Percentiles rank a stretch among this genome's conserved stretches.
phyloP scores from a whole-genome alignment of 2,888 invertebrate species.

The Drosophila trichaetosa region DNA sequence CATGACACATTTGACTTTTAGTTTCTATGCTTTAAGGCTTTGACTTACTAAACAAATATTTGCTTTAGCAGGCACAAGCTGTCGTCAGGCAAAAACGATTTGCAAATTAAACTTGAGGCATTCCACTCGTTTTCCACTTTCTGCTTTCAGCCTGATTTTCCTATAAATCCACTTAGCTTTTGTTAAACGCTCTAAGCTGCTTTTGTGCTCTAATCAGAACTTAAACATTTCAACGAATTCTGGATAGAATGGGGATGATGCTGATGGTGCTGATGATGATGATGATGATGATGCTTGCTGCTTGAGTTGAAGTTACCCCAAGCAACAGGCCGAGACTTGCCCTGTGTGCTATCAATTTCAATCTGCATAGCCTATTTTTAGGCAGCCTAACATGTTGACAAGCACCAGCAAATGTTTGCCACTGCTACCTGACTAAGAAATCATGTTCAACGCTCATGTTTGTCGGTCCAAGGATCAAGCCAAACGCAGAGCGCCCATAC shows the following conservation, averaged over 20 bases:
- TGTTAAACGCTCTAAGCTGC: conserved; percentile 36
- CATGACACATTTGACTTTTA: neutral
- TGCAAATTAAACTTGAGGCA: neutral
- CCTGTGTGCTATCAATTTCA: conserved; percentile 65
- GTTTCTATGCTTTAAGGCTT: neutral
- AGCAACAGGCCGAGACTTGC: conserved; percentile 16
- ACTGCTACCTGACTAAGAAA: conserved; percentile 16
- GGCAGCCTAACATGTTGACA: conserved; percentile 54
- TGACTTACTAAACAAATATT: neutral
- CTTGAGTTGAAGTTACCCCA: neutral
- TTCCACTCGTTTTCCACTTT: neutral
- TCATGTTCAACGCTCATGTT: conserved; percentile 21
- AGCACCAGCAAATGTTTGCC: conserved; percentile 67
- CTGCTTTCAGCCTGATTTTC: neutral
- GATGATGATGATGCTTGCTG: neutral
- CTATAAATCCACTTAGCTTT: conserved; percentile 9
- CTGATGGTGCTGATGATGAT: neutral
- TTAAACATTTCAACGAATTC: conserved; percentile 48
- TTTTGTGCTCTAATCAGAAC: conserved; percentile 63
- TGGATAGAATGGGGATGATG: conserved; percentile 1
- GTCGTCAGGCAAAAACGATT: neutral
- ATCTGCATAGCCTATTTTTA: conserved; percentile 64
- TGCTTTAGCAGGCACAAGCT: neutral
- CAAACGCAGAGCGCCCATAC: conserved; percentile 11
- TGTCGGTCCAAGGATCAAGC: conserved; percentile 16